Percentiles rank a stretch among this genome's conserved stretches.
Conservation (phyloP, 2,113 vertebrate species). For the Bombycilla garrulus region DNA sequence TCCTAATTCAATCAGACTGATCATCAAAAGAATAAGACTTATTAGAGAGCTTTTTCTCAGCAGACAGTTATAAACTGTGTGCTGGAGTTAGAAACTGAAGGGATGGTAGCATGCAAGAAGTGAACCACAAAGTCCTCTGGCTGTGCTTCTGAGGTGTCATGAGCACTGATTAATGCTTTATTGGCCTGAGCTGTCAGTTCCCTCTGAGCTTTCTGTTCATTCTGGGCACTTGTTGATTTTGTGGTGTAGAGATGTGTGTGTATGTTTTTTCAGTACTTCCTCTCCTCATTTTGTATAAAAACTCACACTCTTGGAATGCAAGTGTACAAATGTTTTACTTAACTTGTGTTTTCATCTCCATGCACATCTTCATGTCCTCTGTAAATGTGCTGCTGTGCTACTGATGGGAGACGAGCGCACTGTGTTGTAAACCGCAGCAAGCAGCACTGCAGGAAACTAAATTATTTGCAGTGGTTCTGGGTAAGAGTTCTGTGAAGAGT, state of each 20-base stretch:
- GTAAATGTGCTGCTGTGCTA: background rate
- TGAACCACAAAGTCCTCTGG: background rate
- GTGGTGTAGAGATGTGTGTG: too few relatives aligned
- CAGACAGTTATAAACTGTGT: background rate
- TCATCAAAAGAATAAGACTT: background rate
- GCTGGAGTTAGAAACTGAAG: background rate
- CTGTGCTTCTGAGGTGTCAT: fast-evolving
- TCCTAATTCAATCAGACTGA: background rate
- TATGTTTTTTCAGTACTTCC: background rate
- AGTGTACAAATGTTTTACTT: background rate
- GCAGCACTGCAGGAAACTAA: background rate
- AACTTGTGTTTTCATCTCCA: background rate
- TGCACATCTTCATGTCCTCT: background rate
- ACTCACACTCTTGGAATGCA: background rate
- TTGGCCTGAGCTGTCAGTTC: background rate
- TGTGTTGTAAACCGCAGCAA: background rate
- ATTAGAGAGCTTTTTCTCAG: background rate
- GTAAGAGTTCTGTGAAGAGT: background rate
- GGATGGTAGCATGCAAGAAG: background rate
- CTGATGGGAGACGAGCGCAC: fast-evolving
- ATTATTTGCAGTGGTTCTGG: background rate
- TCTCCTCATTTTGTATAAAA: background rate
- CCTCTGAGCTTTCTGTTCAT: background rate
- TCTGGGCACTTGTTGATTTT: background rate
- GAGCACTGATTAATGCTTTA: background rate